Conservation (phyloP, 1,140 invertebrate genomes). For the Gyrodactylus salaris region DNA sequence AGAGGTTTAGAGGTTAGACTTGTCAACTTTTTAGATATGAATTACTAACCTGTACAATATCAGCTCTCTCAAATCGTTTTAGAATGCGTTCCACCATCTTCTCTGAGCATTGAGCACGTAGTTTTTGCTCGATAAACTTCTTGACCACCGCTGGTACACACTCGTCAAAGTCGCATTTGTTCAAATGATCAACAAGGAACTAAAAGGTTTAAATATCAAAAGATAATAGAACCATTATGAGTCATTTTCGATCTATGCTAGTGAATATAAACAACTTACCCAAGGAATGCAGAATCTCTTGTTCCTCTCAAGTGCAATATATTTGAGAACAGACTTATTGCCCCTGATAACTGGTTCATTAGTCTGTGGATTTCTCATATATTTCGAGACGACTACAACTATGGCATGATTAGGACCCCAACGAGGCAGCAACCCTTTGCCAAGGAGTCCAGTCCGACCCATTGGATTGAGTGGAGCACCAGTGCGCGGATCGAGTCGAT, state of each 20-base stretch:
- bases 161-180: background rate
- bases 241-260: background rate
- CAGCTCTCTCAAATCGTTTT: background rate
- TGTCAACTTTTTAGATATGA: no score
- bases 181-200: slow-evolving; percentile 4
- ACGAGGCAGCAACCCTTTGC: slow-evolving; percentile 18
- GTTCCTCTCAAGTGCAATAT: background rate
- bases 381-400: slow-evolving; percentile 18
- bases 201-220: background rate
- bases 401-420: slow-evolving; percentile 24
- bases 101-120: background rate
- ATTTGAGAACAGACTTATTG: background rate
- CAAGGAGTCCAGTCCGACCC: slow-evolving; percentile 21
- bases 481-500: background rate
- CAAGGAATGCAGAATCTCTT: slow-evolving; percentile 4
- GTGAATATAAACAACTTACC: slow-evolving; percentile 3
- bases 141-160: background rate
- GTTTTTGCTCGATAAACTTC: background rate
- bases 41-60: background rate
- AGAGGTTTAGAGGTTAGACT: no score
- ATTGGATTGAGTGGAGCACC: slow-evolving; percentile 15
- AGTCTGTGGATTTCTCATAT: slow-evolving; percentile 11
- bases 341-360: background rate
- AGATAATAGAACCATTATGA: background rate
- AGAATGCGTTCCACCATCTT: background rate